These are phyloP conservation scores for Actinostola sp. DNA, from an alignment of 92 coral and sea anemone genomes.

Conservation along the genomic window DNA sequence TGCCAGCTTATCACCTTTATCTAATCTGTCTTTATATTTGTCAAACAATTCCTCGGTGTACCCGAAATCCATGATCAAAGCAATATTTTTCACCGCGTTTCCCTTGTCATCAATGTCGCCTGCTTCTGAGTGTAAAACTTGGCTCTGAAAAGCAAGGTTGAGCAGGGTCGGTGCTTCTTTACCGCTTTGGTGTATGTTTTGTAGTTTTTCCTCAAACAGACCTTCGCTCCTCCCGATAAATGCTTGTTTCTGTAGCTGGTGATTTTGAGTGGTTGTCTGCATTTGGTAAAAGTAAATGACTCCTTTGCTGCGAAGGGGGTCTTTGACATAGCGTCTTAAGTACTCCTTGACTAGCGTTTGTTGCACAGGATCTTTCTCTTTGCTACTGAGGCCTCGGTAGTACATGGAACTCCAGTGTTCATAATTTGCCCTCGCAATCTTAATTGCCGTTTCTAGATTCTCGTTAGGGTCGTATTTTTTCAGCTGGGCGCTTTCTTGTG, in stretches of 20 bases:
- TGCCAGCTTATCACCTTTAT: slow-evolving; percentile 63
- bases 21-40: slow-evolving; percentile 49
- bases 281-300: slow-evolving; percentile 70
- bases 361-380: slow-evolving; percentile 57
- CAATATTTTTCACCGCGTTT: slow-evolving; percentile 55
- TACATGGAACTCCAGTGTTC: slow-evolving; percentile 67
- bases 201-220: slow-evolving; percentile 48
- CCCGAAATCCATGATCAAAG: slow-evolving; percentile 79
- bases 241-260: slow-evolving; percentile 61
- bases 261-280: slow-evolving; percentile 40
- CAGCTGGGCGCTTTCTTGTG: slow-evolving; percentile 24
- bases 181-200: slow-evolving; percentile 42
- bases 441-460: slow-evolving; percentile 68
- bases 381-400: slow-evolving; percentile 48
- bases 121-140: slow-evolving; percentile 38
- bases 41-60: slow-evolving; percentile 62
- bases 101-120: slow-evolving; percentile 30
- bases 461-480: slow-evolving; percentile 55
- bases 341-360: slow-evolving; percentile 59
- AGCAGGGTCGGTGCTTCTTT: slow-evolving; percentile 51
- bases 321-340: slow-evolving; percentile 64
- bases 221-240: slow-evolving; percentile 73
- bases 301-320: slow-evolving; percentile 77
- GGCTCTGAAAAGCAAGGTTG: slow-evolving; percentile 65
- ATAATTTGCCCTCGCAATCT: slow-evolving; percentile 75